Conservation (phyloP, 2,888 invertebrate species). For the Spilosoma lubricipeda region DNA sequence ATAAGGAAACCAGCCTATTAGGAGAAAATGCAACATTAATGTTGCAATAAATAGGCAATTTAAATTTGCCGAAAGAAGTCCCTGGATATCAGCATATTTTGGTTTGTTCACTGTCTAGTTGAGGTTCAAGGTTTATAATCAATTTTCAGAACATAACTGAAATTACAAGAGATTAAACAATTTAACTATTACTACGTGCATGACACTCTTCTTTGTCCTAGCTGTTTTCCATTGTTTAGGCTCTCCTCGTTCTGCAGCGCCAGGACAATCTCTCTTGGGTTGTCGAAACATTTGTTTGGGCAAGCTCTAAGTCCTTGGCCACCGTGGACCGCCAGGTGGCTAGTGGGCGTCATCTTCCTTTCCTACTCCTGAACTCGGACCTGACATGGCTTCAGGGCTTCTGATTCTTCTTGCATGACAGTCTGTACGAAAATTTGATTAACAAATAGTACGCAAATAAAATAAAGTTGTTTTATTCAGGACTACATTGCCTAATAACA, state of each 20-base stretch:
- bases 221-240: too few relatives aligned
- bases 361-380: too few relatives aligned
- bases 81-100: neutral
- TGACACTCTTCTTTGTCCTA: neutral
- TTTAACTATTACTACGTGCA: neutral
- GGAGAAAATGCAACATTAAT: neutral
- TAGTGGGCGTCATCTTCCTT: too few relatives aligned
- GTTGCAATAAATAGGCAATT: neutral
- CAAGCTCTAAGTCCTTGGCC: too few relatives aligned
- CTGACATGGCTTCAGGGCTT: too few relatives aligned
- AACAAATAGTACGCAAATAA: neutral
- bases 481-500: neutral
- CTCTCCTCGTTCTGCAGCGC: too few relatives aligned
- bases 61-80: neutral
- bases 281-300: too few relatives aligned
- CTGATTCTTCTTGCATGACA: too few relatives aligned
- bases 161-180: neutral
- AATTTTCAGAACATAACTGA: neutral
- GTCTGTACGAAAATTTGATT: neutral
- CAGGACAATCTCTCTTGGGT: too few relatives aligned
- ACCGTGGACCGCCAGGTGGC: too few relatives aligned
- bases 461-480: neutral
- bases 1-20: slow-evolving; percentile 21
- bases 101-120: neutral
- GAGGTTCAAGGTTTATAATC: neutral